These are phyloP conservation scores for Thera britannica DNA, from an alignment of 2,888 invertebrate species.

Conservation along the genomic window DNA sequence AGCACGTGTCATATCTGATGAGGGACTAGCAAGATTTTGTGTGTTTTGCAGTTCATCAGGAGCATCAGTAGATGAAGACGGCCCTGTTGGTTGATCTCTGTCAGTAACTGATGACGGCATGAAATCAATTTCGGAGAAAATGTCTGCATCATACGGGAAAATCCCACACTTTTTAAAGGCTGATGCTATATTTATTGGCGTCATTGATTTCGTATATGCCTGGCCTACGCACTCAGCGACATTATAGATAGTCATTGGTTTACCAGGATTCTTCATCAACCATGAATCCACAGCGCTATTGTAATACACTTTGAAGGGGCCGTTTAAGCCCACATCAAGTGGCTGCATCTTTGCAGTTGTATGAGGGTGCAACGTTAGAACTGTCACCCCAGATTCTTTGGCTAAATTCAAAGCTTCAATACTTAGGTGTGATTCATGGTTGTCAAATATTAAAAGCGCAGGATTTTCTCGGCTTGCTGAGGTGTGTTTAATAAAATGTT, in stretches of 20 bases:
- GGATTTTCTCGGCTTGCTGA: no score
- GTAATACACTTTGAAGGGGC: slow-evolving; percentile 16
- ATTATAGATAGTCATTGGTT: background rate
- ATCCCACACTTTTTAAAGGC: no score
- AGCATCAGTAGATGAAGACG: no score
- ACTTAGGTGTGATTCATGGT: slow-evolving; percentile 35
- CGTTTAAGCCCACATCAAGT: slow-evolving; percentile 18
- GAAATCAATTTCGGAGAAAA: no score
- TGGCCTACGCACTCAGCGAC: background rate
- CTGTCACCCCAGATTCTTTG: slow-evolving; percentile 13
- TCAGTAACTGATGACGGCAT: no score
- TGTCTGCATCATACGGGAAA: no score
- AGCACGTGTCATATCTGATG: no score
- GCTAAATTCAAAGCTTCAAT: slow-evolving; percentile 13
- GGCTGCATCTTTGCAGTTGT: slow-evolving; percentile 17
- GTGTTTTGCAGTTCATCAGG: no score
- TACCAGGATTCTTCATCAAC: background rate
- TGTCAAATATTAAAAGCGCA: slow-evolving; percentile 4
- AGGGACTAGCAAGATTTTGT: no score
- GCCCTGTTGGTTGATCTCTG: no score
- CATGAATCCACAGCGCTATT: background rate
- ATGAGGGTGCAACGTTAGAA: slow-evolving; percentile 12
- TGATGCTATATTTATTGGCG: background rate
- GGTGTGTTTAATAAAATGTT: no score
- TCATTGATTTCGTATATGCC: background rate